A percentile compares a stretch with the other conserved stretches of the same genome.
Conservation (phyloP, 2,888 invertebrate species). For the Melitaea athalia region DNA sequence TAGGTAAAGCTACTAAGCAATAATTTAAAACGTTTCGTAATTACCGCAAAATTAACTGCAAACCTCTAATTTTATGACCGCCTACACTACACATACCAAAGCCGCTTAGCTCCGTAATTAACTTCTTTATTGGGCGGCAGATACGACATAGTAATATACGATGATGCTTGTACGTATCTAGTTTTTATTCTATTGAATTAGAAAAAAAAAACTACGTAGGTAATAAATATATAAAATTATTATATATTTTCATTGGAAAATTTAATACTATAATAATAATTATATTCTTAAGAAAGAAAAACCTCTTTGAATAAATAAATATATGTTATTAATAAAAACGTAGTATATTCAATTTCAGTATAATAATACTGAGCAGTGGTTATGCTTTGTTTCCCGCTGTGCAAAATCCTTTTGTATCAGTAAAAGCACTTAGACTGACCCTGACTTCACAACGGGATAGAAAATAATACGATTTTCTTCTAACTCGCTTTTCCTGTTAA, state of each 20-base stretch:
- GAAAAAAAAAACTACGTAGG: background rate
- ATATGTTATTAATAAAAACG: too few relatives aligned
- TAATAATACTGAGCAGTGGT: background rate
- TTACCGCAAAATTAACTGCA: conserved; percentile 7
- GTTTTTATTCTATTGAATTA: background rate
- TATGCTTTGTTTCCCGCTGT: conserved; percentile 11
- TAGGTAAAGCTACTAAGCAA: too few relatives aligned
- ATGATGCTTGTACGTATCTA: conserved; percentile 6
- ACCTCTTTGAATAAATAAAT: too few relatives aligned
- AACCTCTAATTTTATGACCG: conserved; percentile 6
- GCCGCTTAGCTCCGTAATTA: conserved; percentile 23
- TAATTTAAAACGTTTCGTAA: background rate
- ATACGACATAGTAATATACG: conserved; percentile 14
- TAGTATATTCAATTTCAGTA: background rate
- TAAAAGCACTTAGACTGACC: conserved; percentile 20
- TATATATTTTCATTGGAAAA: background rate
- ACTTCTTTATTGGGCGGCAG: conserved; percentile 23
- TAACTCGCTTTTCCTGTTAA: background rate
- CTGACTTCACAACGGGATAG: conserved; percentile 14
- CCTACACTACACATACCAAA: conserved; percentile 26
- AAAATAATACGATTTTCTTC: conserved; percentile 9
- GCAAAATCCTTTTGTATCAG: conserved; percentile 10
- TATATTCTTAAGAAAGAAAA: background rate
- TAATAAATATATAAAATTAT: background rate
- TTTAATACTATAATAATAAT: background rate